Percentiles rank a stretch among this genome's conserved stretches.
Conservation (phyloP, 53 echinoderm and acorn worm genomes). For the Crossaster papposus region DNA sequence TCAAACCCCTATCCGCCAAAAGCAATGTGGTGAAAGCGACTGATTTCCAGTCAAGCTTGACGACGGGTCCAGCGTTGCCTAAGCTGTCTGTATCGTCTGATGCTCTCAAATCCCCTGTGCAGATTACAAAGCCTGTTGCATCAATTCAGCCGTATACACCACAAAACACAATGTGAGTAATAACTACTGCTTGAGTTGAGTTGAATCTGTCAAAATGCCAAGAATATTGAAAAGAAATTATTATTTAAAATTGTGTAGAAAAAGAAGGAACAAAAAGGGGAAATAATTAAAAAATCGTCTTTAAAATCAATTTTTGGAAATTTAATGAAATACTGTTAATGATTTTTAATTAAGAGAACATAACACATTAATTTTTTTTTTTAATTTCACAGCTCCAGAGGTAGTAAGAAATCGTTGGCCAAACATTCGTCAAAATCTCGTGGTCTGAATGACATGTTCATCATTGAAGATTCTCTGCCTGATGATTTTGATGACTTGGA, state of each 20-base stretch:
- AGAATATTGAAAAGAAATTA: too few species aligned
- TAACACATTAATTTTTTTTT: neutral
- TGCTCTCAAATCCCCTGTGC: conserved; percentile 8
- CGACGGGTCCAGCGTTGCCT: neutral
- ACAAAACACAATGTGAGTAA: conserved; percentile 23
- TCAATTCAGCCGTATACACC: conserved; percentile 61
- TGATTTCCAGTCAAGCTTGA: neutral
- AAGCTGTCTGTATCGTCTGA: neutral
- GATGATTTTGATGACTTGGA: conserved; percentile 49
- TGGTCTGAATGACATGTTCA: conserved; percentile 17
- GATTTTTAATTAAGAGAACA: too few species aligned
- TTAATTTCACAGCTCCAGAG: neutral
- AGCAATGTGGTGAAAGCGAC: neutral
- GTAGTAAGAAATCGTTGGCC: neutral
- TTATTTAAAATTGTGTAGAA: too few species aligned
- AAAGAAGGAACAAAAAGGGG: too few species aligned
- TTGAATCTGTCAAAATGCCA: too few species aligned
- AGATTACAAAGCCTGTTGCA: conserved; percentile 55
- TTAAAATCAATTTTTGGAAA: too few species aligned
- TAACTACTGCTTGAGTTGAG: too few species aligned
- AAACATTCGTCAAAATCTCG: neutral
- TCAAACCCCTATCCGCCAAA: neutral
- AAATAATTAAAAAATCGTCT: too few species aligned
- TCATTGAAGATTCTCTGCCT: conserved; percentile 33
- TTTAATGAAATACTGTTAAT: too few species aligned